Base-by-base conservation (phyloP, 2,888 invertebrate species). In the Achlya flavicornis region DNA sequence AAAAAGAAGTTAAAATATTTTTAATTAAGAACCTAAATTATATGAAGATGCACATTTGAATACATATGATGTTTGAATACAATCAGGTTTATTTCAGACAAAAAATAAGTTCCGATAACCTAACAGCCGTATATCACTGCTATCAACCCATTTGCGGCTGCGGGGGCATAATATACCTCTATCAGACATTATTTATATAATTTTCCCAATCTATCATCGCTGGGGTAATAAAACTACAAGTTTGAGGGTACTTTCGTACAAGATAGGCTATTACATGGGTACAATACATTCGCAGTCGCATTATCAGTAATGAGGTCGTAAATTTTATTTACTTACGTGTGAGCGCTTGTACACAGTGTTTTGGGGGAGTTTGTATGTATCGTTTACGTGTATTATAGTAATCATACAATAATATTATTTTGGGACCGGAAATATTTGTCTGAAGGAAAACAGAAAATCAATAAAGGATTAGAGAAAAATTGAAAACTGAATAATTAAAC, bases 181-280 rank as follows among this genome's bases (percentile, higher is more conserved):
- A 53, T 53, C 53, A 19, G 53, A 19, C 53, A 53, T 53, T 19
- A 53, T 53, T 53, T 53, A 53, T 53, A 53, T 53, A 53, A 53
- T 53, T 53, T 53, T 53, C 16, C 19, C 53, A 53, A 53, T 53
- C 53, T 53, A 53, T 53, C 53, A 53, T 53, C 16, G 53, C 19
- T 19, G 7, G 53, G 53, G 53, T 53, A 53, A 53, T 53, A 53
- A 53, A 53, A 53, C 19, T 53, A 53, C 53, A 53, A 53, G 10
- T 53, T 53, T 53, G 53, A 8, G 14, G 16, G 16, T 53, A 53
- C 53, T 53, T 53, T 53, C 19, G 6, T 53, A 53, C 53, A 53
- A 53, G 53, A 53, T 53, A 53, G 53, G 19, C 53, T 53, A 53
- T 53, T 53, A 53, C 53, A 53, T 19, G 14, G 53, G 53, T 19